Evolutionary conservation across 2,113 vertebrate species (phyloP).

Genomic region (Panurus biarmicus): DNA sequence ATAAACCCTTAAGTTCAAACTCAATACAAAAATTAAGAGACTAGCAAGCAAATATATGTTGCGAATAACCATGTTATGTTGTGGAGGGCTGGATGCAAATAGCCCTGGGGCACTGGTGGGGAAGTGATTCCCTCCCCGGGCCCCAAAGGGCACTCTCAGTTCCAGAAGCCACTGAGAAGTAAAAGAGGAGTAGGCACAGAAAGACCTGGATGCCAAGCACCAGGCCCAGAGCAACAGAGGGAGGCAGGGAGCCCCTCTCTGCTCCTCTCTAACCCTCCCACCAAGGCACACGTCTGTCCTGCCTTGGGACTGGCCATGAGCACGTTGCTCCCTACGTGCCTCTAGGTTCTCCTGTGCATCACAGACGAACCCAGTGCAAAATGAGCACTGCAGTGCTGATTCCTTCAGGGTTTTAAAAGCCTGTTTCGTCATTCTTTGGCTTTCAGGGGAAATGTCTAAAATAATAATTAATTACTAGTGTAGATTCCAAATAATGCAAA

Average conservation of each 20-base stretch:
- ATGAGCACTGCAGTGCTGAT: background rate
- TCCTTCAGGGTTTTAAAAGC: background rate
- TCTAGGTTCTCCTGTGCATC: fast-evolving
- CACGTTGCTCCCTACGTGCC: fast-evolving
- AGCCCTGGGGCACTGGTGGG: background rate
- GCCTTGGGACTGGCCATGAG: background rate
- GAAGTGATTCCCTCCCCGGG: background rate
- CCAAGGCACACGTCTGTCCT: fast-evolving
- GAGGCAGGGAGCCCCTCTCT: background rate
- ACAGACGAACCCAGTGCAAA: background rate
- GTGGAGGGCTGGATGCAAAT: background rate
- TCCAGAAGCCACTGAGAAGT: conserved; percentile 33
- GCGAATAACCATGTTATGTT: background rate
- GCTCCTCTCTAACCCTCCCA: background rate
- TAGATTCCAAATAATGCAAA: background rate
- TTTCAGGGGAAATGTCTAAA: background rate
- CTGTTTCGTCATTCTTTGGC: background rate
- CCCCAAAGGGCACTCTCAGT: background rate
- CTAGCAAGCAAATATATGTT: conserved; percentile 17
- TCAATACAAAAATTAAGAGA: background rate
- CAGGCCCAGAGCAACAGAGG: background rate
- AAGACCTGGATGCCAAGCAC: background rate
- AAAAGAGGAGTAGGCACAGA: conserved; percentile 15
- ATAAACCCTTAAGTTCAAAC: background rate
- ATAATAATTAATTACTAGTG: background rate